Conservation (phyloP, 2,113 vertebrate species). For the Corythoichthys intestinalis region DNA sequence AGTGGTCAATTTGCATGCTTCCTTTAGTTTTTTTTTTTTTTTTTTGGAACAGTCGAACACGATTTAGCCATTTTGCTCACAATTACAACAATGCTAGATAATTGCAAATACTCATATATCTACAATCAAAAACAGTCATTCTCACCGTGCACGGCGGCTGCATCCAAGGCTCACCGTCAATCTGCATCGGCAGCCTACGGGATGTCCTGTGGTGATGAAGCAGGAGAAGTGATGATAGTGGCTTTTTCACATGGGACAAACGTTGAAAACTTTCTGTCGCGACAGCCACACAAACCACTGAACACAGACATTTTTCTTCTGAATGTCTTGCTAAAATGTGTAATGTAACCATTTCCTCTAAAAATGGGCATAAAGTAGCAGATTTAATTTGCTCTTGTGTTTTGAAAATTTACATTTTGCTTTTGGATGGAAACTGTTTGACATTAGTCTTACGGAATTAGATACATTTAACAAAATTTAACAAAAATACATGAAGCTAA, state of each 20-base stretch:
- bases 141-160: conserved; percentile 89
- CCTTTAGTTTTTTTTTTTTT: background rate
- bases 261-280: conserved; percentile 71
- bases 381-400: no score
- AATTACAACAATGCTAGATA: background rate
- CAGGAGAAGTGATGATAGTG: background rate
- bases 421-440: no score
- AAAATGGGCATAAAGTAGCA: no score
- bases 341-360: no score
- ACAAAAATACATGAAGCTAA: no score
- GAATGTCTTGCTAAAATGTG: no score
- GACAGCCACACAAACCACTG: conserved; percentile 59
- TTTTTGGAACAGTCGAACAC: background rate
- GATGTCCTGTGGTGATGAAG: conserved; percentile 75
- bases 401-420: no score
- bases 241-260: conserved; percentile 57
- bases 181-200: conserved; percentile 93
- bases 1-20: background rate
- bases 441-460: no score
- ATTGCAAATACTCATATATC: background rate
- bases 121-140: background rate
- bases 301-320: conserved; percentile 21
- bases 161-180: conserved; percentile 97
- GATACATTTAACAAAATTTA: no score
- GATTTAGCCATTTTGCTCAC: background rate